phyloP scores from a whole-genome alignment of 2,797 vertebrate genomes.

The Falco berigora region DNA sequence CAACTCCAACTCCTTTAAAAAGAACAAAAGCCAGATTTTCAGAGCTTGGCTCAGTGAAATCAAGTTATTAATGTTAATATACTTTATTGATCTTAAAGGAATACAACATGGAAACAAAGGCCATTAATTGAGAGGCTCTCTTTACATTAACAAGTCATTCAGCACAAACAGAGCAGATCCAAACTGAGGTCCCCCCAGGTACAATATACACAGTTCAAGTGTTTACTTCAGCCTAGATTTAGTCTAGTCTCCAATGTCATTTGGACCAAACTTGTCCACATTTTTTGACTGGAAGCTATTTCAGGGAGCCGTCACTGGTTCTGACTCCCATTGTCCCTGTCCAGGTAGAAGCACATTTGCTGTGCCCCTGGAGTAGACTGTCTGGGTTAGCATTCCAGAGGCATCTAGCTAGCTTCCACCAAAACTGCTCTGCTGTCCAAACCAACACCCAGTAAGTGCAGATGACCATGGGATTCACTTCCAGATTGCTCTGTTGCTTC shows the following conservation, averaged over 20 bases:
- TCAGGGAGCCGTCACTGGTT: not conserved
- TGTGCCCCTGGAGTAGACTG: not conserved
- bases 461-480: not conserved
- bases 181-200: not conserved
- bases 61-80: not conserved
- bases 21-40: conserved; percentile 25
- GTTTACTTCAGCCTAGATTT: not conserved
- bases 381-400: not conserved
- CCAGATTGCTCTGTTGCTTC: not conserved
- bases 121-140: not conserved
- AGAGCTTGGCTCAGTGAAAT: not conserved
- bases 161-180: not conserved
- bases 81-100: conserved; percentile 57
- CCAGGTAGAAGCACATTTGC: not conserved
- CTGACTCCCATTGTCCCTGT: not conserved
- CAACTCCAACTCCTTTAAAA: not conserved
- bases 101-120: conserved; percentile 53
- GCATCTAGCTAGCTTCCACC: rapidly evolving
- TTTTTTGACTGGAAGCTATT: not conserved
- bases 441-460: not conserved
- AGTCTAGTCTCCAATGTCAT: not conserved
- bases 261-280: not conserved
- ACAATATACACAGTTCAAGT: not conserved
- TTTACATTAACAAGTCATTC: conserved; percentile 30
- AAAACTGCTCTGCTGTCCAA: not conserved